phyloP scores from a whole-genome alignment of 2,113 vertebrate species.

The Rhynchopsitta pachyrhyncha region DNA sequence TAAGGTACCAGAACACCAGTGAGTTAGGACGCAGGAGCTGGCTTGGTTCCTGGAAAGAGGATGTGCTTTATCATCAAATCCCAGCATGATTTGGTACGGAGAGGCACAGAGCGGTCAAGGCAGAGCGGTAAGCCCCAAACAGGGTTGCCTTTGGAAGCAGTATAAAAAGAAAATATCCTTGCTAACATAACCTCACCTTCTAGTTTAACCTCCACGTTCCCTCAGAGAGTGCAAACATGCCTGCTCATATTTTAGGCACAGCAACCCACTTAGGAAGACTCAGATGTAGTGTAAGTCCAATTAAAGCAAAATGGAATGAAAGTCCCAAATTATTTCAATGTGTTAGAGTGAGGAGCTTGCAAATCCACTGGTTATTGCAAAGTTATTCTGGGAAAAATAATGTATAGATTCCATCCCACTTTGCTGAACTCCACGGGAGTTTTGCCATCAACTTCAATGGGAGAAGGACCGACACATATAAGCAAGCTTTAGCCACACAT shows the following conservation, averaged over 20 bases:
- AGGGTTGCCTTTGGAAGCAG: conserved; percentile 63
- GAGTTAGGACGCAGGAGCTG: conserved; percentile 42
- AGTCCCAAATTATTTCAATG: conserved; percentile 65
- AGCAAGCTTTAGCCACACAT: not conserved
- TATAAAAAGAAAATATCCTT: conserved; percentile 59
- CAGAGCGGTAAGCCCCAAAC: conserved; percentile 22
- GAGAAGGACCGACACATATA: not conserved
- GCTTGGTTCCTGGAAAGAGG: conserved; percentile 59
- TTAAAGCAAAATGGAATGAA: conserved; percentile 54
- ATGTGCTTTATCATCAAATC: conserved; percentile 68
- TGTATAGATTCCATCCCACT: not conserved
- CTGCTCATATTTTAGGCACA: conserved; percentile 46
- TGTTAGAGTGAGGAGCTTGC: conserved; percentile 22
- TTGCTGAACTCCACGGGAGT: conserved; percentile 10
- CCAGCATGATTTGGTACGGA: conserved; percentile 45
- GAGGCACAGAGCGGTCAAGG: conserved; percentile 27
- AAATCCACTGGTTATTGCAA: conserved; percentile 45
- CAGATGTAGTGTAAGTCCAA: conserved; percentile 31
- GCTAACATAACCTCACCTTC: conserved; percentile 39
- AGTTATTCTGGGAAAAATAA: conserved; percentile 49
- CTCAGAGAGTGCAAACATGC: conserved; percentile 56
- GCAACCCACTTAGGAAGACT: conserved; percentile 47
- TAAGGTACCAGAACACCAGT: conserved; percentile 53
- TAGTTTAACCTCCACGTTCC: conserved; percentile 44
- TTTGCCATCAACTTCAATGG: not conserved